Evolutionary conservation across 2,113 vertebrate genomes (phyloP), one percentile per base, ranked within the genome.

Genomic region (Calyptomena viridis): DNA sequence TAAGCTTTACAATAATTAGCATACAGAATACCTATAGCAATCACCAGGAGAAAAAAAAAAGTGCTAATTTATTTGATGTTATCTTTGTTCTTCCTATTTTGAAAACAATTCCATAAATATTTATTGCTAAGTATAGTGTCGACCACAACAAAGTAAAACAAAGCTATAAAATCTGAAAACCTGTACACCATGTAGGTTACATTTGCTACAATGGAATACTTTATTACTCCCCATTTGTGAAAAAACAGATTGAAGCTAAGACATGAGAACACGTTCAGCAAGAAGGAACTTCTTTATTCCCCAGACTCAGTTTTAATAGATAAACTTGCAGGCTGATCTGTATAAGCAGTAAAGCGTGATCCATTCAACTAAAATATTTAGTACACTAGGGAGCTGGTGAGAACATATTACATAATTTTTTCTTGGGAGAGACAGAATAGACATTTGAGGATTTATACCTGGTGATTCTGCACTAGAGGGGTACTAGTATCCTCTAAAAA

Each of bases 81-180:
- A 90, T 81, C 88, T 89, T 93, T 87, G 31, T 63, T 94, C 79
- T 87, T 90, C 42, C 21, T 84, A 28, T 92, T 93, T 91, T 84
- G 85, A 92, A 93, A 92, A 94, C 83, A 92, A 67, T 69, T 39
- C 60, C 39, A 83, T 92, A 93, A 81, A 96, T 93, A 96, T 92
- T 96, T 95, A 88, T 88, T 82, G 73, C 18, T 27, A 74, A 80
- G 30, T 71, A 74, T 33, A 74, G n/a, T 42, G 35, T 59, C 88
- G 89, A 77, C 68, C 88, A 90, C 85, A 88, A 88, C 73, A 66
- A 93, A 93, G 76, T 50, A 83, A 83, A 89, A 90, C 53, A 83
- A 72, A 89, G 76, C 72, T 63, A 56, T 71, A 89, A 95, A 84
- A 68, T 33, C 50, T 59, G 63, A 74, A 82, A 92, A 84, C 24